phyloP scores from a whole-genome alignment of 2,888 invertebrate genomes.

The Linnaemya vulpina region DNA sequence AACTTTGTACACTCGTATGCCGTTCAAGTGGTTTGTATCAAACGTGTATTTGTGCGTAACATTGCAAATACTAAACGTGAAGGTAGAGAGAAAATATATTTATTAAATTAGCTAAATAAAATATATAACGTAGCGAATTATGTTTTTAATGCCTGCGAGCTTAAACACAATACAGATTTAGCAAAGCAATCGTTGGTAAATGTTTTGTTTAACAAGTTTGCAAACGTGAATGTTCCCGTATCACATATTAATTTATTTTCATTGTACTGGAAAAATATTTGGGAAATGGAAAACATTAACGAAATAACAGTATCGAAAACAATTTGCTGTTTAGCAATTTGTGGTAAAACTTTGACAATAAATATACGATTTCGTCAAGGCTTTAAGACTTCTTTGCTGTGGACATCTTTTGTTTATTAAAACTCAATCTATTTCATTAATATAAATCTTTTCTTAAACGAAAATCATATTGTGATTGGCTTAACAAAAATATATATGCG shows the following conservation, averaged over 20 bases:
- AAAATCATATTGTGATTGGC: background rate
- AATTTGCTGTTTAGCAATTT: background rate
- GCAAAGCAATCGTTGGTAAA: slow-evolving; percentile 35
- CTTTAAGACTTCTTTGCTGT: background rate
- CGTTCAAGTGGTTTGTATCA: background rate
- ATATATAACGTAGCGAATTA: slow-evolving; percentile 11
- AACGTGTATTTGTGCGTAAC: background rate
- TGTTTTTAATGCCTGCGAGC: slow-evolving; percentile 33
- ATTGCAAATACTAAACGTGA: background rate
- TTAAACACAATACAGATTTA: slow-evolving; percentile 17
- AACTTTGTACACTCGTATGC: background rate
- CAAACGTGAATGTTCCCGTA: slow-evolving; percentile 19
- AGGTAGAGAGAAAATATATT: background rate
- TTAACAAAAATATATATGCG: no score
- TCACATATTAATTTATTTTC: slow-evolving; percentile 57
- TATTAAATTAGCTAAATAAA: slow-evolving; percentile 20
- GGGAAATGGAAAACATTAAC: slow-evolving; percentile 3
- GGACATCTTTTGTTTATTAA: background rate
- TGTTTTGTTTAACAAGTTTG: slow-evolving; percentile 51
- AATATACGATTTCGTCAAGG: background rate
- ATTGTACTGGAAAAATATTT: slow-evolving; percentile 56
- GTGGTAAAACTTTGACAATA: no score
- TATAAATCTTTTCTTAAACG: background rate
- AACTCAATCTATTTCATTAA: background rate
- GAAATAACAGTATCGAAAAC: background rate